Evolutionary conservation across 2,113 vertebrate species (phyloP).

Genomic region (Atrichornis clamosus): DNA sequence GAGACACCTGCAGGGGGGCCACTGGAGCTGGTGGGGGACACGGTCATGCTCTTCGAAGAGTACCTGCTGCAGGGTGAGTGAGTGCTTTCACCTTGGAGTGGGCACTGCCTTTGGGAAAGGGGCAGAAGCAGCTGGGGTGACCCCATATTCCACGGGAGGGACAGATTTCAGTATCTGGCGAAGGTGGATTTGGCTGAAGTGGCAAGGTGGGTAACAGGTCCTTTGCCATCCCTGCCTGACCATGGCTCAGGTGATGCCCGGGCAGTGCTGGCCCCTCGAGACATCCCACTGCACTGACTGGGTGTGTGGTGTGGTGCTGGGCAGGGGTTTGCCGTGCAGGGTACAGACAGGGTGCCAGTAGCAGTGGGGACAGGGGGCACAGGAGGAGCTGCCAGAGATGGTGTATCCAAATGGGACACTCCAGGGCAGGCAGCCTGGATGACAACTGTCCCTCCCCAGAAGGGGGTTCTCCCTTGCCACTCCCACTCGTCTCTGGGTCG

Average conservation of each 20-base stretch:
- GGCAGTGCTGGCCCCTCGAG: not conserved
- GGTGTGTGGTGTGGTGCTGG: not conserved
- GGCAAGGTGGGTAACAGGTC: not conserved
- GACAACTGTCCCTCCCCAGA: not conserved
- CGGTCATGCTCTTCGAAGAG: slow-evolving; percentile 22
- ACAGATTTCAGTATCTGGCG: accelerated
- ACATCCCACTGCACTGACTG: not conserved
- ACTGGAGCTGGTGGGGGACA: not conserved
- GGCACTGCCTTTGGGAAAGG: not conserved
- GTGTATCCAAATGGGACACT: not conserved
- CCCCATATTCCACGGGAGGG: accelerated
- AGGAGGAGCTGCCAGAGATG: not conserved
- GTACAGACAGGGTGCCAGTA: not conserved
- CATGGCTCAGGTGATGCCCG: accelerated
- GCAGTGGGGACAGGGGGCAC: not conserved
- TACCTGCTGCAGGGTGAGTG: slow-evolving; percentile 33
- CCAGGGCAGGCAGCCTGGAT: not conserved
- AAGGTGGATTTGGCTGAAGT: not conserved
- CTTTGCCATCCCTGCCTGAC: not conserved
- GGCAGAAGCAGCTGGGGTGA: not conserved
- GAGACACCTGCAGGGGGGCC: not conserved
- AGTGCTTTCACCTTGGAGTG: accelerated
- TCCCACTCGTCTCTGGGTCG: not conserved
- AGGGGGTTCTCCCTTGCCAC: not conserved
- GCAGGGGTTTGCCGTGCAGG: not conserved